A percentile compares a stretch with the other conserved stretches of the same genome.
Evolutionary conservation across 1,140 invertebrate species (phyloP).

Genomic region (Sitodiplosis mosellana): DNA sequence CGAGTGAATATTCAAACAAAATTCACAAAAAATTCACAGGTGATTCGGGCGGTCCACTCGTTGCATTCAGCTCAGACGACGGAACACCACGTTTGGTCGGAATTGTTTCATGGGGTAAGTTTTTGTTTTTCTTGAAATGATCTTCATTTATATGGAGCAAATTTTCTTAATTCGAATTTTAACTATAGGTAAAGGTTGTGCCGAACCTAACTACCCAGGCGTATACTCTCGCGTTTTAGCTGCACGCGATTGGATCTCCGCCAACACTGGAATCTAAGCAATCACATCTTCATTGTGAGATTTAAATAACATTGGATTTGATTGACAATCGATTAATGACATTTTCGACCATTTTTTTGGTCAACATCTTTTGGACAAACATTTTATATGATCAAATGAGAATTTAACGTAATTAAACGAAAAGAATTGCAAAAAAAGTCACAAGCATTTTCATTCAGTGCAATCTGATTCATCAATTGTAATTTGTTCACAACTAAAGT

Average conservation of each 20-base stretch:
- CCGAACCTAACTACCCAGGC: conserved; percentile 30
- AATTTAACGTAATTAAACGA: no score
- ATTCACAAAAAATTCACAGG: neutral
- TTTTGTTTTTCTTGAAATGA: no score
- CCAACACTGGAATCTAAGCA: conserved; percentile 17
- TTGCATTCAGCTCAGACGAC: conserved; percentile 16
- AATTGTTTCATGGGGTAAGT: conserved; percentile 36
- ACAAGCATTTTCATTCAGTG: no score
- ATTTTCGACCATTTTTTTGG: no score
- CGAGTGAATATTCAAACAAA: neutral
- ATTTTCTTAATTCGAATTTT: neutral
- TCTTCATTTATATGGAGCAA: conserved; percentile 13
- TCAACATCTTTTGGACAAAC: no score
- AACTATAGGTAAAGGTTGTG: conserved; percentile 7
- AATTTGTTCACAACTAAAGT: no score
- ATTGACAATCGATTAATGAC: no score
- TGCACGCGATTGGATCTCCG: conserved; percentile 23
- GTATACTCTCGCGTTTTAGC: conserved; percentile 33
- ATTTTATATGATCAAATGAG: no score
- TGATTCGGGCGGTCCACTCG: conserved; percentile 16
- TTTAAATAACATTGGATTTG: no score
- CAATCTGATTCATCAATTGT: no score
- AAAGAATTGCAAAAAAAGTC: no score
- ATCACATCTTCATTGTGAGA: no score
- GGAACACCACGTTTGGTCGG: conserved; percentile 12